phyloP scores from a whole-genome alignment of 2,888 invertebrate species.

The Parascotia fuliginaria region DNA sequence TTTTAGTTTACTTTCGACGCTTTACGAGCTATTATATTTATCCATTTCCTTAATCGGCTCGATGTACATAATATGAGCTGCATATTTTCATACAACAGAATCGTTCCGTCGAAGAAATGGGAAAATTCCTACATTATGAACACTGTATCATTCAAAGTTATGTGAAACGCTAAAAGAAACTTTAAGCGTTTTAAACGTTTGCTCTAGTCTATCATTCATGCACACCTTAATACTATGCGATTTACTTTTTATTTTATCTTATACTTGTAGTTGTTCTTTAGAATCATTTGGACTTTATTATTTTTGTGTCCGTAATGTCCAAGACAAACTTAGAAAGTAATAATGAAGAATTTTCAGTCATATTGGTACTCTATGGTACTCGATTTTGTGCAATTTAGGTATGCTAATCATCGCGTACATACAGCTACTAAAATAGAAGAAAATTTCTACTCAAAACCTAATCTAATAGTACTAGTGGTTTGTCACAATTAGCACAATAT shows the following conservation, averaged over 20 bases:
- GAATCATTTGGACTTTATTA: no score
- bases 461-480: no score
- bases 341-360: no score
- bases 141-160: conserved; percentile 1
- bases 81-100: background rate
- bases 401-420: no score
- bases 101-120: background rate
- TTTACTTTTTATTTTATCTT: background rate
- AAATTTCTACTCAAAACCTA: no score
- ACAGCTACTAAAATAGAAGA: no score
- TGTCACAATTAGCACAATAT: no score
- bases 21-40: background rate
- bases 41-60: background rate
- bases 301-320: no score
- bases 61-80: background rate
- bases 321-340: no score
- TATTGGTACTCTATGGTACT: no score
- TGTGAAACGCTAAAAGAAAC: background rate
- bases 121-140: background rate
- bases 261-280: background rate
- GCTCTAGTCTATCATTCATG: background rate
- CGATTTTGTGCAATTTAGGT: no score
- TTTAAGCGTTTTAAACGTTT: background rate
- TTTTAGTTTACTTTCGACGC: background rate
- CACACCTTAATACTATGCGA: background rate